Evolutionary conservation across 2,113 vertebrate genomes (phyloP), one percentile per base, ranked within the genome.

Genomic region (Muscicapa adusta): DNA sequence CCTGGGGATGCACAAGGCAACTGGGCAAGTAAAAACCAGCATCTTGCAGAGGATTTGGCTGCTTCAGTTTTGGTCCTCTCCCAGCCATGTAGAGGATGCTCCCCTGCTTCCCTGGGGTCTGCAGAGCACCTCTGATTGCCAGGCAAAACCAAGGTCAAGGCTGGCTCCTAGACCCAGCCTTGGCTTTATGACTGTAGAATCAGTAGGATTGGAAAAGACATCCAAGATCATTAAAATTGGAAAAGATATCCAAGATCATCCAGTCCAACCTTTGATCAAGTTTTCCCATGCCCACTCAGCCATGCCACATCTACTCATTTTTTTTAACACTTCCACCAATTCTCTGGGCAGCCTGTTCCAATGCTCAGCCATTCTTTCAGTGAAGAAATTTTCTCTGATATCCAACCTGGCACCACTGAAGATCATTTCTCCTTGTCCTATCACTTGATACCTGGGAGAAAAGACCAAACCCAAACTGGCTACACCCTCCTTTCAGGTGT

Each of bases 111-210:
- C 7, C 0, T 29, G 28, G 63, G 33, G 40, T 62, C 51, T 89
- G 36, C 0, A 0, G 58, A 65, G 5, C 15, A 3, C 10, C 3
- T 1, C 3, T 20, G 25, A 28, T 26, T 54, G 4, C 6, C 34
- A 14, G 20, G 28, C 36, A 65, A 89, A 85, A 8, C 5, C 63
- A 34, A 81, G 29, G 25, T 71, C 38, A 31, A 34, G 29, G 33
- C 6, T 50, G 56, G 8, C 18, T 80, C 31, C 45, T 7, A 57
- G 38, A 51, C 12, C 20, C 18, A 12, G 40, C 40, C 13, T 40
- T 40, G 40, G 40, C 13, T 14, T 40, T 40, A 40, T 40, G 40
- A 40, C 15, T 2, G 0, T 0, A n/a, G 38, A n/a, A 29, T 62
- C 34, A 23, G 11, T 56, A 10, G 48, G 17, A 36, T 3, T 54